These are phyloP conservation scores for Holcopasites calliopsidis DNA, from an alignment of 1,140 invertebrate species.

Conservation along the genomic window DNA sequence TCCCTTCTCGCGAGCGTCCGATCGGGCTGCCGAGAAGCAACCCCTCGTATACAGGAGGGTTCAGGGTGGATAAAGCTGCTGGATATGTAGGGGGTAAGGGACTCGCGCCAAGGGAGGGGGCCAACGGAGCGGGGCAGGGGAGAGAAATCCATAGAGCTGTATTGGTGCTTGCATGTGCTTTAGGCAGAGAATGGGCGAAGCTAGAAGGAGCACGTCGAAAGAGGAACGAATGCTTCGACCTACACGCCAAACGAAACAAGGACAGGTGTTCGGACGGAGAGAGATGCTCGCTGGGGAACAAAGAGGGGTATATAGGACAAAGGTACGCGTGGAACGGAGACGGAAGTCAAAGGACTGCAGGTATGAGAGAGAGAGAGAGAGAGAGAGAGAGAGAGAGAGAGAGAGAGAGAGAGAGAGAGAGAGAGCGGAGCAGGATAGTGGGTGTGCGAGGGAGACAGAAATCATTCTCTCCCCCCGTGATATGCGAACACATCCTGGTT, in stretches of 20 bases:
- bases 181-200: neutral
- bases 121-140: constrained; percentile 24
- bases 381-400: constrained; percentile 21
- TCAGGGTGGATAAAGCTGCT: constrained; percentile 62
- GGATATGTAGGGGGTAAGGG: constrained; percentile 57
- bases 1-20: constrained; percentile 32
- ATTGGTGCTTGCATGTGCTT: neutral
- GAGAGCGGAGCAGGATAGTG: no score
- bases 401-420: constrained; percentile 25
- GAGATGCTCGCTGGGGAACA: constrained; percentile 2
- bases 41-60: constrained; percentile 51
- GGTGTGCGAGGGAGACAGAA: constrained; percentile 26
- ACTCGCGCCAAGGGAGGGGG: constrained; percentile 46
- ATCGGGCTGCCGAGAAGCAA: constrained; percentile 50
- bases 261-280: constrained; percentile 20
- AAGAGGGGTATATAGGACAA: neutral
- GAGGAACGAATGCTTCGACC: constrained; percentile 13
- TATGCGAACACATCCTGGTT: constrained; percentile 29
- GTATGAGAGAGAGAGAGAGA: constrained; percentile 24
- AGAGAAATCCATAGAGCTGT: neutral
- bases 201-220: constrained; percentile 28
- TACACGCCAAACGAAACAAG: neutral
- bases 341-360: constrained; percentile 2
- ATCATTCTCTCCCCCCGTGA: constrained; percentile 42
- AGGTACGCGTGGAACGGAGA: constrained; percentile 22